A percentile compares a stretch with the other conserved stretches of the same genome.
Conservation (phyloP, 2,113 vertebrate genomes). For the Brienomyrus brachyistius region DNA sequence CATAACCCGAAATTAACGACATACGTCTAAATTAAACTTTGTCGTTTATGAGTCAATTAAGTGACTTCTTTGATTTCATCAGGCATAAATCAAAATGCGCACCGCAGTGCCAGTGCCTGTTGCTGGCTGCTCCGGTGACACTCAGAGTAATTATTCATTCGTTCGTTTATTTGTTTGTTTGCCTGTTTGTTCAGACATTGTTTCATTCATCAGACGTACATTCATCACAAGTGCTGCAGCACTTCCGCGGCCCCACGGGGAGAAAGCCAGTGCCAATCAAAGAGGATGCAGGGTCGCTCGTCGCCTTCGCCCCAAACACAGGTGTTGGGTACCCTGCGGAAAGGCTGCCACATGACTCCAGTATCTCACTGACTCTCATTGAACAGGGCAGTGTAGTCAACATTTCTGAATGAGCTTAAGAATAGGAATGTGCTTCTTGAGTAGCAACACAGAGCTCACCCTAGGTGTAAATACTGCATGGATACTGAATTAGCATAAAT, state of each 20-base stretch:
- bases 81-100: conserved; percentile 25
- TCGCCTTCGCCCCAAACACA: background rate
- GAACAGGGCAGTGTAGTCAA: conserved; percentile 26
- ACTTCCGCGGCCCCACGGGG: background rate
- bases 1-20: conserved; percentile 17
- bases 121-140: background rate
- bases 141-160: conserved; percentile 7
- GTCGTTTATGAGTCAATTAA: conserved; percentile 32
- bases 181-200: background rate
- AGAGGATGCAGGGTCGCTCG: background rate
- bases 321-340: background rate
- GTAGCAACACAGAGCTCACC: background rate
- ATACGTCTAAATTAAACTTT: conserved; percentile 37
- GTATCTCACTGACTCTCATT: conserved; percentile 13
- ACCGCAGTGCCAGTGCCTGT: background rate
- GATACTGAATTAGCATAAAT: background rate
- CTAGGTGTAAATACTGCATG: background rate
- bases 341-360: conserved; percentile 22
- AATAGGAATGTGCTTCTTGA: background rate
- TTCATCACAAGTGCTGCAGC: background rate
- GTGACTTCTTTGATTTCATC: conserved; percentile 28
- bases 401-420: background rate
- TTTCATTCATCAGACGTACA: background rate
- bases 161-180: background rate
- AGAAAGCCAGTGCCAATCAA: background rate